Evolutionary conservation across 2,113 vertebrate species (phyloP).

Genomic region (Trematomus loennbergii): DNA sequence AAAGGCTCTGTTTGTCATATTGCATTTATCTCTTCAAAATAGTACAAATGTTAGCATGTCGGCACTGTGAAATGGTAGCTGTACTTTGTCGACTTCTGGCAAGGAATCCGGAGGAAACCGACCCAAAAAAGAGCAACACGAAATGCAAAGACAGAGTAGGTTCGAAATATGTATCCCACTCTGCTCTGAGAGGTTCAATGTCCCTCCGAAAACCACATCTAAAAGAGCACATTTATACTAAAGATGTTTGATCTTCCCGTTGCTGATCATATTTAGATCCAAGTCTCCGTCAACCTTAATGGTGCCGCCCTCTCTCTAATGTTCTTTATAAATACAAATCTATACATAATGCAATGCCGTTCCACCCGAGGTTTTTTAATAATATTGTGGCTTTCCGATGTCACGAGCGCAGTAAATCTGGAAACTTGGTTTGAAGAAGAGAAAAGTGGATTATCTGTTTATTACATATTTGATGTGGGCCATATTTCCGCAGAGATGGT

Average conservation of each 20-base stretch:
- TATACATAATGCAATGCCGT: slow-evolving; percentile 42
- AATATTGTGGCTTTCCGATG: slow-evolving; percentile 33
- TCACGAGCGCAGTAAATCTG: slow-evolving; percentile 66
- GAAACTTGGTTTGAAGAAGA: slow-evolving; percentile 41
- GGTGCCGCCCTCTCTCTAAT: slow-evolving; percentile 17
- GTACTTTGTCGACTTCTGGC: background rate
- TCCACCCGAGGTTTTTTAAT: slow-evolving; percentile 44
- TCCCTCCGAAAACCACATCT: background rate
- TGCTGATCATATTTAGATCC: background rate
- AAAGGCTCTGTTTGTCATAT: slow-evolving; percentile 8
- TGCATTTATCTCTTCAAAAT: background rate
- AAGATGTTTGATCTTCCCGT: background rate
- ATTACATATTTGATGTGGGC: slow-evolving; percentile 78
- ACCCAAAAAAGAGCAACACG: background rate
- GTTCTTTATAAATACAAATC: slow-evolving; percentile 47
- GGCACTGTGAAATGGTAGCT: background rate
- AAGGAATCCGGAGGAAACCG: background rate
- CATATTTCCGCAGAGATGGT: slow-evolving; percentile 73
- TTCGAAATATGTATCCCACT: background rate
- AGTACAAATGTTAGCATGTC: background rate
- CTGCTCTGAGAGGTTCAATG: background rate
- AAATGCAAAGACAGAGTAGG: background rate
- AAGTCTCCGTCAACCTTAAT: background rate
- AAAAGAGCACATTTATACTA: background rate
- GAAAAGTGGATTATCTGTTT: slow-evolving; percentile 77